phyloP scores from a whole-genome alignment of 1,140 invertebrate genomes.

The Drosophila pruinosa region DNA sequence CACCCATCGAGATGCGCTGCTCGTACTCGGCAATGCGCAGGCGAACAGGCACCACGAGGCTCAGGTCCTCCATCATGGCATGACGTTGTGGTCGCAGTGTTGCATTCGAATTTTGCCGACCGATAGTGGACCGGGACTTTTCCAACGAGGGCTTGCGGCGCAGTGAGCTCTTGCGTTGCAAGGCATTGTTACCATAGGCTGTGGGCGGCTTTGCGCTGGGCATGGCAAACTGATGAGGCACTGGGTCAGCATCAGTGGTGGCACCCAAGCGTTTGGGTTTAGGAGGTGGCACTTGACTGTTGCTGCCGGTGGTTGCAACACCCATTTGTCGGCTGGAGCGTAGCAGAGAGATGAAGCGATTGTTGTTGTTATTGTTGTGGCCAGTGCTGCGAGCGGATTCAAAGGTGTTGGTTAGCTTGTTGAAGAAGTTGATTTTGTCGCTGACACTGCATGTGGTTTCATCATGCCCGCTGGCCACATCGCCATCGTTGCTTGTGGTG shows the following conservation, averaged over 20 bases:
- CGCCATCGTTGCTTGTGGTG: neutral
- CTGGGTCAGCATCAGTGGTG: neutral
- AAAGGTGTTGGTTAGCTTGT: conserved; percentile 73
- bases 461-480: neutral
- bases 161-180: conserved; percentile 61
- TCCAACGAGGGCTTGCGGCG: conserved; percentile 71
- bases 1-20: conserved; percentile 72
- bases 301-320: conserved; percentile 47
- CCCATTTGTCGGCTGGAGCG: conserved; percentile 50
- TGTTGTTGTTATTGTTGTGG: neutral
- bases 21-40: conserved; percentile 77
- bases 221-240: conserved; percentile 46
- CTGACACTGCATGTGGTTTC: conserved; percentile 46
- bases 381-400: conserved; percentile 36
- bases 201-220: conserved; percentile 34
- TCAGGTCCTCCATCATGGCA: conserved; percentile 74
- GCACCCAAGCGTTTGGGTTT: conserved; percentile 64
- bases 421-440: conserved; percentile 78
- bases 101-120: conserved; percentile 60
- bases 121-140: conserved; percentile 65
- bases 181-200: conserved; percentile 10
- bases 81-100: conserved; percentile 66
- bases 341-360: conserved; percentile 67
- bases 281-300: conserved; percentile 51
- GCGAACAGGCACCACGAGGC: conserved; percentile 70